Base-by-base conservation (phyloP, 2,797 vertebrate species). In the Hyperoplus lanceolatus region DNA sequence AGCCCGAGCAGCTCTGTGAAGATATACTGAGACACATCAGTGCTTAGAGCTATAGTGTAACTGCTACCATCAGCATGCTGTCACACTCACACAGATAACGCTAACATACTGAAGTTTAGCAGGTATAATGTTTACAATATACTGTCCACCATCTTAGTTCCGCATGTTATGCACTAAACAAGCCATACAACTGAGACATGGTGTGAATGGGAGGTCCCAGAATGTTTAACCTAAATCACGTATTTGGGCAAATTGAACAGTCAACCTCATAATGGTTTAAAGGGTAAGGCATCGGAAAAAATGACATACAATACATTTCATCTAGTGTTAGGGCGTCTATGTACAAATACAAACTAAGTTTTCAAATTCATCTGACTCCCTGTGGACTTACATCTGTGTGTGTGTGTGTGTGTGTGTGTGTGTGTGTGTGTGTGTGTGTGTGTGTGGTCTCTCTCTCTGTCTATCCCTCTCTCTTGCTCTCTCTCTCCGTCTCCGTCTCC, bases 341-440 rank as follows among this genome's bases (percentile, higher is more conserved):
- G 21, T 21, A 21, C 21, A 21, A 21, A 21, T 21, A 39, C 54
- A 13, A 70, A 21, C 79, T 15, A 43, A 29, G n/a, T 48, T 78
- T 66, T 77, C 15, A 43, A 29, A 65, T 65, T 3, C n/a, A 13
- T 58, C 45, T 29, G 29, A 29, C 29, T 29, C 29, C 29, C 29
- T 29, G 29, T 29, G 29, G 29, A 29, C 29, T 29, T 29, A 29
- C 29, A 29, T 29, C 29, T 29, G 29, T 29, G 29, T 29, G 29
- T 29, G 29, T 29, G 29, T 29, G 29, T 29, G 29, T 29, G 29
- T 29, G 29, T 29, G 29, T 29, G 29, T 29, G 29, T 29, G 29
- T 29, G 3, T 29, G 29, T 29, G 21, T 21, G 21, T 21, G 21
- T 21, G 21, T 21, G 21, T 21, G 21, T 21, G 21, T 21, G 21